A percentile compares a stretch with the other conserved stretches of the same genome.
Evolutionary conservation across 2,888 invertebrate genomes (phyloP).

Genomic region (Drosophila rubida): DNA sequence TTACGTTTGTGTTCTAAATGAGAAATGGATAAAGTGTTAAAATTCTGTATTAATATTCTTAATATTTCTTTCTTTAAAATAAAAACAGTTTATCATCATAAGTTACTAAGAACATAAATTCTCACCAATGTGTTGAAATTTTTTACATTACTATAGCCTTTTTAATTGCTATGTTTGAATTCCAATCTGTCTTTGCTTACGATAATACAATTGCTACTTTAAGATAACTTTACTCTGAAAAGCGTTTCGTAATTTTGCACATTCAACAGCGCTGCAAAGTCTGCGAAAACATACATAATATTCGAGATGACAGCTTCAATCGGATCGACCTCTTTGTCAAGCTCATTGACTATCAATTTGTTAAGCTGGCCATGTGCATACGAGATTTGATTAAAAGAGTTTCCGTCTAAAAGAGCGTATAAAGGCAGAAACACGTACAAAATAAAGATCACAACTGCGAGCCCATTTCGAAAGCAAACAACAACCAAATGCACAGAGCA

Average conservation of each 20-base stretch:
- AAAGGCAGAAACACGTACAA: constrained; percentile 11
- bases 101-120: too few relatives aligned
- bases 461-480: constrained; percentile 17
- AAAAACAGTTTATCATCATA: too few relatives aligned
- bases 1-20: too few relatives aligned
- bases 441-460: constrained; percentile 12
- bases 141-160: too few relatives aligned
- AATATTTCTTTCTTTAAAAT: too few relatives aligned
- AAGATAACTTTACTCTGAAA: too few relatives aligned
- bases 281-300: background rate
- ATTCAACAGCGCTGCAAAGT: background rate
- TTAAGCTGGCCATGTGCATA: constrained; percentile 1
- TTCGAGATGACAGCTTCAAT: background rate
- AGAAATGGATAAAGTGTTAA: too few relatives aligned
- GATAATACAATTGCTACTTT: too few relatives aligned
- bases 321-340: background rate
- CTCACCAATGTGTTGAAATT: too few relatives aligned
- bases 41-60: too few relatives aligned
- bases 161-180: too few relatives aligned
- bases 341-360: background rate
- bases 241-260: background rate
- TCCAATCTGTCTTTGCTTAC: too few relatives aligned
- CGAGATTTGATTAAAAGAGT: constrained; percentile 2
- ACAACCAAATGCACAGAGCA: constrained; percentile 1
- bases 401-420: background rate